Conservation (phyloP, 2,797 vertebrate species). For the Eremophila alpestris region DNA sequence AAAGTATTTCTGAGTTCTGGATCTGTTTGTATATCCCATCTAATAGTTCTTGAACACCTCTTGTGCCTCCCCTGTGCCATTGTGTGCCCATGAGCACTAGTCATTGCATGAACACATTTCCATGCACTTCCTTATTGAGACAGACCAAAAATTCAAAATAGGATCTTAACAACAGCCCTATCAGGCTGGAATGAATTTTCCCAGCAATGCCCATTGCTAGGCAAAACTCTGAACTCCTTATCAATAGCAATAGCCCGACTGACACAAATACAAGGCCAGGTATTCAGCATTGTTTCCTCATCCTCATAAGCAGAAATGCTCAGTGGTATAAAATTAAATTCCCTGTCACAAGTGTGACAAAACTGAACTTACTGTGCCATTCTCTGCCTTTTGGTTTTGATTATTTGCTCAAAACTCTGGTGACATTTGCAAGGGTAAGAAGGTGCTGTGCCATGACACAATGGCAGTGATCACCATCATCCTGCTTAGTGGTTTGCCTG, state of each 20-base stretch:
- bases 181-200: neutral
- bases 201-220: neutral
- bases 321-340: neutral
- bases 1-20: neutral
- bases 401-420: neutral
- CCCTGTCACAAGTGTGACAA: neutral
- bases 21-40: neutral
- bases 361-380: neutral
- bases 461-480: neutral
- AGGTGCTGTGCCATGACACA: neutral
- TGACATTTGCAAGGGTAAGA: neutral
- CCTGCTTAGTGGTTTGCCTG: conserved; percentile 10
- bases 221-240: neutral
- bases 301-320: neutral
- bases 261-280: neutral
- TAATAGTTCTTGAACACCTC: neutral
- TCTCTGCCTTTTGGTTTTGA: neutral
- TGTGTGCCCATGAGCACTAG: accelerated
- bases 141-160: neutral
- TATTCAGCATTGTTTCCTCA: neutral
- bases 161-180: neutral
- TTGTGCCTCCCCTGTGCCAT: neutral
- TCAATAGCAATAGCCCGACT: neutral
- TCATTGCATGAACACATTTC: neutral
- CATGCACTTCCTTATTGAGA: accelerated